Evolutionary conservation across 2,888 invertebrate genomes (phyloP), one percentile per base, ranked within the genome.

Genomic region (Melitaea athalia): DNA sequence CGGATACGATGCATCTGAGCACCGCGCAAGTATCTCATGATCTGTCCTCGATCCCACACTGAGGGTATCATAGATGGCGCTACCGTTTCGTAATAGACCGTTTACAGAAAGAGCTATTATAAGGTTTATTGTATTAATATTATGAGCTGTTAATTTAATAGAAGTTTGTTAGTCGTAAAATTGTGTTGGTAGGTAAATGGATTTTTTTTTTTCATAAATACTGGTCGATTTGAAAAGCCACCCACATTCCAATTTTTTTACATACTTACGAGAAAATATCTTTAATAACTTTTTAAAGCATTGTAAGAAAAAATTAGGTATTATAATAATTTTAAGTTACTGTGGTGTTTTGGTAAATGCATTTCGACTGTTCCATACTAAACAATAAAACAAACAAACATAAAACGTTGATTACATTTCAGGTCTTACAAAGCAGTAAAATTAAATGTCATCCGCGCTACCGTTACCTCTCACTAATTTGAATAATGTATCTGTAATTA

Each of bases 21-120:
- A 68, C 33, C 52, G 63, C 59, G 47, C 47, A 50, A 64, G 55
- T 63, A 49, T 62, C 62, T 64, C 45, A 42, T 33, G 64, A 64
- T 59, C 67, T 69, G 68, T 62, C 68, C 68, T 64, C 61, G 68
- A 68, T 72, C 70, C 69, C 73, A 62, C 68, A 70, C 63, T 66
- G 59, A 63, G 53, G 42, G 47, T 53, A 53, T 68, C 57, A 57
- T 68, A 71, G 64, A 72, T 72, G 72, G 71, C 67, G 71, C 71
- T 59, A 68, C 71, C 61, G 64, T 71, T 69, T 69, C 72, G 71
- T 63, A 70, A 72, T 53, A 33, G 42, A 14, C 5, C 6, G 53
- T n/a, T 55, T 31, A 55, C 14, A 6, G 12, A 52, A 24, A n/a
- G 50, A 15, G 53, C 31, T 31, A 8, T 33, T n/a, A 33, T 5